These are phyloP conservation scores for Ptychobarbus kaznakovi DNA, from an alignment of 2,797 vertebrate species.

Conservation along the genomic window DNA sequence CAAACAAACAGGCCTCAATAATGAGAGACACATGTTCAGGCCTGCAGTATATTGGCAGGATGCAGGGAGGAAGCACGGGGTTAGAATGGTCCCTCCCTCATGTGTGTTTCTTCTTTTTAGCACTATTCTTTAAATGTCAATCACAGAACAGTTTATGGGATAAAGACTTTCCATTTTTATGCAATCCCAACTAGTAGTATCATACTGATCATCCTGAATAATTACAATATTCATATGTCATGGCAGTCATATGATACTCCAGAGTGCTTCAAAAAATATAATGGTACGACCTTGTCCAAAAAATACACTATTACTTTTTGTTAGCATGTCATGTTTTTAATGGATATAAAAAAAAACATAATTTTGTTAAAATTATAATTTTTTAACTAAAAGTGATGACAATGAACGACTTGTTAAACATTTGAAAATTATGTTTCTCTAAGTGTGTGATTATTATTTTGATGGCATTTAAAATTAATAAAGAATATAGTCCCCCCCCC, in stretches of 20 bases:
- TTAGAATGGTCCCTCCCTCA: not conserved
- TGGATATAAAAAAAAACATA: not conserved
- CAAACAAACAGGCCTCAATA: conserved; percentile 13
- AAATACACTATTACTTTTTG: not conserved
- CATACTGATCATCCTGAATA: not conserved
- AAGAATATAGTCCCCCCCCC: too few species aligned
- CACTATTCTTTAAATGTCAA: not conserved
- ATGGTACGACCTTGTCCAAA: not conserved
- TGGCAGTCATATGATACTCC: not conserved
- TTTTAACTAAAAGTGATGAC: not conserved
- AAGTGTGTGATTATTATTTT: not conserved
- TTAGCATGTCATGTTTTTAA: not conserved
- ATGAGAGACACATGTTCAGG: conserved; percentile 43
- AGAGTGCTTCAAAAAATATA: not conserved
- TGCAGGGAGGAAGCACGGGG: not conserved
- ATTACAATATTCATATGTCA: not conserved
- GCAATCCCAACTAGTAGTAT: not conserved
- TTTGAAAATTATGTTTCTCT: not conserved
- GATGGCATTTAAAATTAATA: not conserved
- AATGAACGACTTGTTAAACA: not conserved
- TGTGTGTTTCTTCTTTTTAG: not conserved
- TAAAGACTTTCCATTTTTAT: not conserved
- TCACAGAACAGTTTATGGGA: not conserved
- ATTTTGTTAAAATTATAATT: not conserved
- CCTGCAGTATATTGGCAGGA: not conserved